Percentiles rank a stretch among this genome's conserved stretches.
These are phyloP conservation scores for Anodontia alba DNA, from an alignment of 2,888 invertebrate species.

Conservation along the genomic window DNA sequence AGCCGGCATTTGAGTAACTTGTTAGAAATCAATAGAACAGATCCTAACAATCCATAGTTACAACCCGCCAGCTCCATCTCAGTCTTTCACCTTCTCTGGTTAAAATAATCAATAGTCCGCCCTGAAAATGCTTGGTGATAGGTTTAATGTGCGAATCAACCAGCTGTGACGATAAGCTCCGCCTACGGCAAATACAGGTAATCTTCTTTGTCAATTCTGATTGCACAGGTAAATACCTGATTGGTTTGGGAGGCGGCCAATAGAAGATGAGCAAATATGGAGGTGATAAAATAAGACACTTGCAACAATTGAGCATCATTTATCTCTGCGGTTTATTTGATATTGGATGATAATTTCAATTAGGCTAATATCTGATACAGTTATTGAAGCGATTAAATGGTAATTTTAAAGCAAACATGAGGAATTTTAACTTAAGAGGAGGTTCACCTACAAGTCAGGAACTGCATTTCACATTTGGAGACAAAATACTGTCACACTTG, in stretches of 20 bases:
- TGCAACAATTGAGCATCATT: conserved; percentile 29
- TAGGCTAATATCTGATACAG: conserved; percentile 12
- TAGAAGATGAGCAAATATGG: conserved; percentile 24
- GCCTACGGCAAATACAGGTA: conserved; percentile 48
- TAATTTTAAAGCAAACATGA: background rate
- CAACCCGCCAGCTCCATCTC: background rate
- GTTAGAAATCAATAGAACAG: background rate
- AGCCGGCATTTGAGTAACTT: conserved; percentile 16
- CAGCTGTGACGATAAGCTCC: conserved; percentile 19
- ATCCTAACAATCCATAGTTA: background rate
- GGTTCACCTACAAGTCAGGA: conserved; percentile 17
- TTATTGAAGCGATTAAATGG: conserved; percentile 11
- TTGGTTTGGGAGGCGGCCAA: conserved; percentile 51
- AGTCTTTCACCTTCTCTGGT: background rate
- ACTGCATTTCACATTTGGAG: conserved; percentile 10
- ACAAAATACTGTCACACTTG: conserved; percentile 8
- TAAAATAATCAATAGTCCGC: background rate
- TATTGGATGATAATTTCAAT: conserved; percentile 10
- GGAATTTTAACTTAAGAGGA: conserved; percentile 3
- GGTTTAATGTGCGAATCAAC: conserved; percentile 13
- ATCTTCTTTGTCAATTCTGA: conserved; percentile 30
- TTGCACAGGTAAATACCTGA: conserved; percentile 48
- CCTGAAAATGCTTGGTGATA: conserved; percentile 2
- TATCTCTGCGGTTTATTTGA: conserved; percentile 24
- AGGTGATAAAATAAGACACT: conserved; percentile 41